Conservation (phyloP, 2,113 vertebrate species). For the Syngnathus typhle region DNA sequence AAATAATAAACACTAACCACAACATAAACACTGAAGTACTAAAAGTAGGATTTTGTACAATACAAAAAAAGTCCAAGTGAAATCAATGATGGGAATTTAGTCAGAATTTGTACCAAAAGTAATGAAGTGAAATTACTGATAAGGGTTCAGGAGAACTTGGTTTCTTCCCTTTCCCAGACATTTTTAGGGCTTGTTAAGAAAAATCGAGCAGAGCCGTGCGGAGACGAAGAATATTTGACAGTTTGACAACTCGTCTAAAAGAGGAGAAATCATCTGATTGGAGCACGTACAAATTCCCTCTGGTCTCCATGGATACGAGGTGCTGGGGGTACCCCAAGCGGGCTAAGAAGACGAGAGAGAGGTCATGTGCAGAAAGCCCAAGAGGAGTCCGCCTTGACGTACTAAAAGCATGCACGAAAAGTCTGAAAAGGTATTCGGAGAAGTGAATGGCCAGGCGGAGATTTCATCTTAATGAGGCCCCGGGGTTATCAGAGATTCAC, state of each 20-base stretch:
- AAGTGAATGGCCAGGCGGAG: conserved; percentile 31
- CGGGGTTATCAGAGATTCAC: conserved; percentile 55
- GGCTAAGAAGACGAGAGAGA: conserved; percentile 35
- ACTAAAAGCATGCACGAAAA: conserved; percentile 11
- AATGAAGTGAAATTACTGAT: background rate
- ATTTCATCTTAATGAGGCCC: conserved; percentile 54
- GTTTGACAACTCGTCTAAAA: background rate
- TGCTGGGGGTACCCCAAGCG: conserved; percentile 27
- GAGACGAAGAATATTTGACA: background rate
- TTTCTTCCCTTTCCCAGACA: background rate
- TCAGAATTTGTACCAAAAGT: background rate
- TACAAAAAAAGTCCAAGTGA: no score
- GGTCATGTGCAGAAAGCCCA: conserved; percentile 44
- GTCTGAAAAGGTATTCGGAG: conserved; percentile 40
- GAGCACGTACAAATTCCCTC: conserved; percentile 30
- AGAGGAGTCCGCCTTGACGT: conserved; percentile 15
- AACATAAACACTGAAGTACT: no score
- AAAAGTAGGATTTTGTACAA: no score
- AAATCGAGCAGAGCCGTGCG: background rate
- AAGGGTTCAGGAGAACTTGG: no score
- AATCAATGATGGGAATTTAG: no score
- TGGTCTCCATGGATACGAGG: conserved; percentile 46
- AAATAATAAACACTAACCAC: no score
- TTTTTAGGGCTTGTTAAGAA: background rate
- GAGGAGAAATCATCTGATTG: background rate